phyloP scores from a whole-genome alignment of 2,888 invertebrate genomes.

The Argynnis bischoffii region DNA sequence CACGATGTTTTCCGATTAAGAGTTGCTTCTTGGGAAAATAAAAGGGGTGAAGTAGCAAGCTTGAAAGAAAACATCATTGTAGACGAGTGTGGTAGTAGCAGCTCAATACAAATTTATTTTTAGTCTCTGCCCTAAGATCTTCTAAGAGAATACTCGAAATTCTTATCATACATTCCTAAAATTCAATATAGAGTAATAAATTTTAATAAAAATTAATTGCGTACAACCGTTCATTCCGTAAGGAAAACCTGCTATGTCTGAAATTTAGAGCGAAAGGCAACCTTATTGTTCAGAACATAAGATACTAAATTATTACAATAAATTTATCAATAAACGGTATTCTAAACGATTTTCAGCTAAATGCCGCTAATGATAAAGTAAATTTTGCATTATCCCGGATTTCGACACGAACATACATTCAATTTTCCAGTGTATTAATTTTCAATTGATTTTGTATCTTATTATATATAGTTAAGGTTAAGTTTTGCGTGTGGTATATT shows the following conservation, averaged over 20 bases:
- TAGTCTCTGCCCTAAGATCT: neutral
- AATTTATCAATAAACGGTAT: neutral
- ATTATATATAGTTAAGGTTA: neutral
- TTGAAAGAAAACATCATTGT: too few relatives aligned
- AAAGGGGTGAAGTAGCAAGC: too few relatives aligned
- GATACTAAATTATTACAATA: neutral
- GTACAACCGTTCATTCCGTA: constrained; percentile 4
- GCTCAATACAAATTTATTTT: neutral
- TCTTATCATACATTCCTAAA: constrained; percentile 10
- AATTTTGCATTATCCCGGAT: constrained; percentile 5
- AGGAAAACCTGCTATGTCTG: constrained; percentile 25
- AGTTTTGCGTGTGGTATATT: neutral
- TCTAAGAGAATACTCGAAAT: neutral
- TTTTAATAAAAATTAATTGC: constrained; percentile 28
- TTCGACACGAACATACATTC: constrained; percentile 11
- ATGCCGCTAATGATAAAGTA: neutral
- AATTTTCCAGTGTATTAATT: neutral
- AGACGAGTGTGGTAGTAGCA: too few relatives aligned
- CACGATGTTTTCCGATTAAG: too few relatives aligned
- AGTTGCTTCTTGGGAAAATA: too few relatives aligned
- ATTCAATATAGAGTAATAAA: constrained; percentile 26
- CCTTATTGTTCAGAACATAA: neutral
- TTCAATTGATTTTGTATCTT: constrained; percentile 11
- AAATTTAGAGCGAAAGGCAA: neutral
- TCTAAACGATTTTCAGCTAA: neutral